Evolutionary conservation across 2,113 vertebrate species (phyloP), one percentile per base, ranked within the genome.

Genomic region (Sardina pilchardus): DNA sequence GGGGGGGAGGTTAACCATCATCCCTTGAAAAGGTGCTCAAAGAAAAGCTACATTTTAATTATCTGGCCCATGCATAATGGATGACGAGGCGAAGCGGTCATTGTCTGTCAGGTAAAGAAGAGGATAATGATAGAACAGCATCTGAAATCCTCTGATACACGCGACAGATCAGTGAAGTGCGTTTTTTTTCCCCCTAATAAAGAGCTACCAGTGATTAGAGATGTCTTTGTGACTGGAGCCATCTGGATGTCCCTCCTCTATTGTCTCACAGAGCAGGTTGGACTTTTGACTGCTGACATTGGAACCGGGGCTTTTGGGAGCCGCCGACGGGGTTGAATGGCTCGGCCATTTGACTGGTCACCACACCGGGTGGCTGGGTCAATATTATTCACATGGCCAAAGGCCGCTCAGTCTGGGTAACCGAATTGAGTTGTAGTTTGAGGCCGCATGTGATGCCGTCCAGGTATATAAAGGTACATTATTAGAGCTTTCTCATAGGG

Each of bases 41-140:
- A 78, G 78, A 86, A 83, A 87, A 30, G 86, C 81, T 90, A 87
- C 91, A 82, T 90, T 92, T 91, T 91, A 91, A 93, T 93, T 90
- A 90, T 83, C 87, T 47, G 81, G n/a, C 83, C 85, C 71, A 90
- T 93, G 82, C 92, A 93, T 91, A 88, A 93, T 92, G 82, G 44
- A 88, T 86, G 81, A 24, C 26, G 67, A 36, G 50, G 82, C 84
- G 86, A 84, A 85, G 81, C 83, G 91, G 88, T 90, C 89, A 87
- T 90, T 90, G 87, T 91, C 86, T 85, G 43, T 47, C 45, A 87
- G 86, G 24, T 85, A 89, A 82, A 85, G 44, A 50, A 87, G 81
- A 50, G 78, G 44, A 42, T 87, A 88, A 89, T 89, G 63, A 86
- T 30, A 80, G 75, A 88, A 81, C 75, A 83, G 82, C 59, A 26